Base-by-base conservation (phyloP, 2,888 invertebrate species). In the Cataglyphis albicans region DNA sequence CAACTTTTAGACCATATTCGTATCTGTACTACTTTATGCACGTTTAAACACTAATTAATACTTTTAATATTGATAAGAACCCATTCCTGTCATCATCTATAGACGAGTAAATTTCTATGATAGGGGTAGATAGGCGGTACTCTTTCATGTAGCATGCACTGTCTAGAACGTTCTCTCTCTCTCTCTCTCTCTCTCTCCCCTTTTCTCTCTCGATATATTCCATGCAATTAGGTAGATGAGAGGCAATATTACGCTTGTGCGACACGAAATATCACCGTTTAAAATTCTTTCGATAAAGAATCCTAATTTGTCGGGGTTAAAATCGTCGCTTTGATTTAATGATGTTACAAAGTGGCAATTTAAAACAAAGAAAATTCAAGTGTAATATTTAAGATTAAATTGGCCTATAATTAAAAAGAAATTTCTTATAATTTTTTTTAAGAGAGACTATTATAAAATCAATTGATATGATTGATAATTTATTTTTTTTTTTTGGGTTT, bases 171-270 rank as follows among this genome's bases (percentile, higher is more conserved):
- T 89, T 52, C 48, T 18, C 1, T 48, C 18, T 87, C 88, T 90
- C 88, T 87, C 65, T 25, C 25, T 25, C 25, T 52, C 48, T 18
- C 1, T 48, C 15, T 87, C 88, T 90, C 25, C 1, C 25, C n/a
- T n/a, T 18, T 1, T 48, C 18, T 87, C 90, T 90, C 88, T 87
- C 64, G 90, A 86, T 87, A 86, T 86, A 88, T 91, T 87, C 92
- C 91, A 84, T 89, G 89, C 91, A 92, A 92, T 93, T 92, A 90
- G 84, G 64, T 86, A 84, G 86, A 86, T 41, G 84, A 89, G 89
- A 85, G 86, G 87, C 86, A 81, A 88, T 84, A 76, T 87, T 87
- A 88, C 81, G 80, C 83, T 59, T 82, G 57, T 72, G 21, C 81
- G 61, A 70, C 52, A 80, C 83, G 72, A 84, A 87, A 83, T 64